Base-by-base conservation (phyloP, 2,888 invertebrate species). In the Ramazzottius varieornatus region DNA sequence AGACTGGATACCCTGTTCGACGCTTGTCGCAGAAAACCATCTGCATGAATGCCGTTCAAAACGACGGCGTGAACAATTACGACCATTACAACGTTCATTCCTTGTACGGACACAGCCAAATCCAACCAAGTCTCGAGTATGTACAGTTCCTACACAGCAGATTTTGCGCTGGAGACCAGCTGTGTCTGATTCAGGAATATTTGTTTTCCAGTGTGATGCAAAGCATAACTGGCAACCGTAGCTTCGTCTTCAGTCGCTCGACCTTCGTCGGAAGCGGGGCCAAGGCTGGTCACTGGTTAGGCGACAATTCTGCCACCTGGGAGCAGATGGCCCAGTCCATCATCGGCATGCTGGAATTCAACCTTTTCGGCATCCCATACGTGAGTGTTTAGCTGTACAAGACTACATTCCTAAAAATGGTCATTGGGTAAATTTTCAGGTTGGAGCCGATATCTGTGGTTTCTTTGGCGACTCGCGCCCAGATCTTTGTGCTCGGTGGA, bases 401-500 rank as follows among this genome's bases (percentile, higher is more conserved):
- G 29, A 16, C 4, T 54, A 54, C 40, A 13, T 8, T 40, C 40
- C 8, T 20, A 13, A 20, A 40, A 40, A 40, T 40, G 20, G 8
- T 20, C 40, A 40, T 40, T 13, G 8, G 20, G 40, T 20, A 13
- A 40, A 40, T 40, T 20, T 40, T 20, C 72, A 72, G 66, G 71
- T 72, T 24, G 73, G 73, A 32, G 71, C 76, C 13, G 77, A 77
- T 67, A 75, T 77, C 33, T 77, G 77, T 68, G 77, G 77, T 1
- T 77, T 77, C 69, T 71, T 72, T 68, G 70, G 71, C 2, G 71
- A 72, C 32, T 71, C 77, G 1, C 73, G 71, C 2, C 75, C 74
- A 64, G 77, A 79, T 68, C 70, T 80, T 70, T 80, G 80, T 66
- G 71, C 75, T 46, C 69, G 80, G n/a, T 80, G 80, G 80, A 72